These are phyloP conservation scores for Acronicta aceris DNA, from an alignment of 2,888 invertebrate species.

Conservation along the genomic window DNA sequence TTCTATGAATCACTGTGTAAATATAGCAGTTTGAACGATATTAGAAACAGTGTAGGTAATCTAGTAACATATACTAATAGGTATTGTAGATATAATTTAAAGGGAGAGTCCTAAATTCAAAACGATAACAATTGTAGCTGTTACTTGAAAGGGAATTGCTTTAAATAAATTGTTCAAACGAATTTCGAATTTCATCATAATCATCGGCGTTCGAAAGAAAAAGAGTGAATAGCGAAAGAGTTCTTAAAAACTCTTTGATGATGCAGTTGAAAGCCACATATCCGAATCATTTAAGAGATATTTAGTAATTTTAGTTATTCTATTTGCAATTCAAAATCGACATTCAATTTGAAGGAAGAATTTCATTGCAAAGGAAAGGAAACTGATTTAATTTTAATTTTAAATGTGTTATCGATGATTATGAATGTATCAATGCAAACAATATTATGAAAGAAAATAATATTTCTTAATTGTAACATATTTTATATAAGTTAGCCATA, in stretches of 20 bases:
- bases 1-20: constrained; percentile 61
- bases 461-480: constrained; percentile 37
- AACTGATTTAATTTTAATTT: too few species aligned
- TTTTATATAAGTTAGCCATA: constrained; percentile 35
- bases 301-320: too few species aligned
- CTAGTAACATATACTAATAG: constrained; percentile 13
- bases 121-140: constrained; percentile 15
- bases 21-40: constrained; percentile 33
- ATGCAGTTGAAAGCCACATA: neutral
- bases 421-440: too few species aligned
- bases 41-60: constrained; percentile 35
- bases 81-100: constrained; percentile 12
- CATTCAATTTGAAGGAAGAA: too few species aligned
- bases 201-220: too few species aligned
- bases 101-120: constrained; percentile 14
- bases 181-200: neutral
- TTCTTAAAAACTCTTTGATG: neutral
- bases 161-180: constrained; percentile 11
- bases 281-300: neutral
- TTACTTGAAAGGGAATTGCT: neutral
- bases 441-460: neutral
- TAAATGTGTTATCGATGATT: too few species aligned
- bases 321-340: too few species aligned
- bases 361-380: neutral
- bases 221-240: too few species aligned